Evolutionary conservation across 2,113 vertebrate species (phyloP).

Genomic region (Acanthochromis polyacanthus): DNA sequence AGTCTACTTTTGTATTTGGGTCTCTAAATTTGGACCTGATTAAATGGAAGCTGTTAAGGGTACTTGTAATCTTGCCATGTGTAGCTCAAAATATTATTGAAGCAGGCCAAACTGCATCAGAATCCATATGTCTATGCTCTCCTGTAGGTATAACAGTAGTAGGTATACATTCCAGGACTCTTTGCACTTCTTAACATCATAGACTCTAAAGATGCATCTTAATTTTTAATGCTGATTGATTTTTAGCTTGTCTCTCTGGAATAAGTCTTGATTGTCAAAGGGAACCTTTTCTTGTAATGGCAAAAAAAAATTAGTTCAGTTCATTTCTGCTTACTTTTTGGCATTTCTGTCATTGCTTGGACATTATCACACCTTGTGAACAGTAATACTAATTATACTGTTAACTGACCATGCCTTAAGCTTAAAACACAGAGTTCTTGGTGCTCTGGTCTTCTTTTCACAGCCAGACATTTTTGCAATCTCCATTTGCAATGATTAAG

Average conservation of each 20-base stretch:
- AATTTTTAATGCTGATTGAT: not conserved
- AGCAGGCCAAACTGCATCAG: not conserved
- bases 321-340: not conserved
- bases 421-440: conserved; percentile 54
- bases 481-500: conserved; percentile 55
- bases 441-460: conserved; percentile 62
- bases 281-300: conserved; percentile 2
- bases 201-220: not conserved
- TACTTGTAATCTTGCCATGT: not conserved
- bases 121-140: conserved; percentile 22
- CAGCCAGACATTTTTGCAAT: conserved; percentile 54
- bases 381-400: conserved; percentile 44
- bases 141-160: conserved; percentile 21
- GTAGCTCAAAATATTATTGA: not conserved
- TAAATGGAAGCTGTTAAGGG: conserved; percentile 13
- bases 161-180: conserved; percentile 63
- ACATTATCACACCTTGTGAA: conserved; percentile 28
- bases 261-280: conserved; percentile 26
- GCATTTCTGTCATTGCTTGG: conserved; percentile 28
- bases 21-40: conserved; percentile 16
- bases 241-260: conserved; percentile 12
- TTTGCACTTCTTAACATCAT: conserved; percentile 35
- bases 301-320: not conserved
- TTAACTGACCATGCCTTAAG: conserved; percentile 73
- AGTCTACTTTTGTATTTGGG: conserved; percentile 3